Evolutionary conservation across 2,797 vertebrate species (phyloP).

Genomic region (Hylomyscus alleni): DNA sequence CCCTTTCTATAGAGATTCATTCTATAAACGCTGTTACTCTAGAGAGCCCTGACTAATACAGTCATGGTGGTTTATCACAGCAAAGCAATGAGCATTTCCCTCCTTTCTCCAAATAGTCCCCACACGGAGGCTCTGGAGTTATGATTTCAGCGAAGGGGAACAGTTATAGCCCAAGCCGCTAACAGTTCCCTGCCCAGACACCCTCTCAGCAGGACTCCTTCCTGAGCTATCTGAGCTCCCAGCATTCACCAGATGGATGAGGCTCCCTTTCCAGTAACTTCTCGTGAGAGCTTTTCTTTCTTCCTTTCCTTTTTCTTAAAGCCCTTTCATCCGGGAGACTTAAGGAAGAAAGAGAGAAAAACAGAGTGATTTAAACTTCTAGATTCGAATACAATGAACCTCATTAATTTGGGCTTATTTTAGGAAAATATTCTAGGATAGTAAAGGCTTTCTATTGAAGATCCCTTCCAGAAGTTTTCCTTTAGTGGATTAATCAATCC

Average conservation of each 20-base stretch:
- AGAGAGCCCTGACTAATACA: neutral
- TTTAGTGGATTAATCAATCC: neutral
- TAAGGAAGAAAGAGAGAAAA: slow-evolving; percentile 34
- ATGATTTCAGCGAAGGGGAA: accelerated
- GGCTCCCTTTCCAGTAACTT: neutral
- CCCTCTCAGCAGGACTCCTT: accelerated
- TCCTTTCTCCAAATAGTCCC: neutral
- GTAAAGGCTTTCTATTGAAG: neutral
- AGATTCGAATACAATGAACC: slow-evolving; percentile 23
- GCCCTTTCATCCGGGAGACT: slow-evolving; percentile 14
- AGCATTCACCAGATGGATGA: neutral
- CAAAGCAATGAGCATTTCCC: neutral
- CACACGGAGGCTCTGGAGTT: neutral
- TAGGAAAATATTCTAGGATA: neutral
- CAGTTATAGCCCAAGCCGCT: accelerated
- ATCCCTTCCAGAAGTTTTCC: neutral
- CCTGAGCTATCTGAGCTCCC: accelerated
- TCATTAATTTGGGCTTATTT: slow-evolving; percentile 62
- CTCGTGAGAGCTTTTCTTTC: neutral
- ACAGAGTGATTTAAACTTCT: neutral
- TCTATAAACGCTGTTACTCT: neutral
- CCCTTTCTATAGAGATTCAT: neutral
- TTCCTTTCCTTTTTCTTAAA: neutral
- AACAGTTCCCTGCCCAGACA: accelerated
- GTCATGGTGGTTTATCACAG: neutral